phyloP scores from a whole-genome alignment of 2,113 vertebrate genomes.

The Dromiciops gliroides region DNA sequence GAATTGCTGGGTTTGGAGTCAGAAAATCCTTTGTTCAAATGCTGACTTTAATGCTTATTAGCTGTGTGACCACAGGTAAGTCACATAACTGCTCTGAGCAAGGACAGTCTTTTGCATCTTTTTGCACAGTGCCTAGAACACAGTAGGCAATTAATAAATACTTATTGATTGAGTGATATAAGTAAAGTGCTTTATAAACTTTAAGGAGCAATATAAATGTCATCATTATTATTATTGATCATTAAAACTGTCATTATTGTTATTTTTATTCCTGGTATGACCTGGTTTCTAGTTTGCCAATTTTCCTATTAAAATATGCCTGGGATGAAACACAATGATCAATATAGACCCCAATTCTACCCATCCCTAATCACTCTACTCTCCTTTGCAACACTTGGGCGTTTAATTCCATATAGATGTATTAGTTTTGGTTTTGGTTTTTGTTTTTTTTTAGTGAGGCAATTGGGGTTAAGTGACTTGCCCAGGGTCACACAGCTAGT shows the following conservation, averaged over 20 bases:
- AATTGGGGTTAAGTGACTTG: too few species aligned
- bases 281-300: not conserved
- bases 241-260: not conserved
- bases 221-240: not conserved
- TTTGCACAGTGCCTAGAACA: not conserved
- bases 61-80: not conserved
- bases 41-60: not conserved
- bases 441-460: too few species aligned
- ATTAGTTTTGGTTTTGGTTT: not conserved
- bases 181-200: not conserved
- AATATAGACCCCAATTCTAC: not conserved
- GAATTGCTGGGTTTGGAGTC: not conserved
- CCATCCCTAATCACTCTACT: not conserved
- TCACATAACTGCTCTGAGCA: not conserved
- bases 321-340: not conserved
- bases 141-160: not conserved
- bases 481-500: too few species aligned
- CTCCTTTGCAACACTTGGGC: not conserved
- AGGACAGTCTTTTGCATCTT: not conserved
- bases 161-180: not conserved
- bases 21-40: not conserved
- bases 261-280: not conserved
- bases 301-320: not conserved
- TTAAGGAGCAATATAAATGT: not conserved
- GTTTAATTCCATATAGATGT: not conserved